Conservation (phyloP, 1,140 invertebrate species). For the Ditylenchus dipsaci region DNA sequence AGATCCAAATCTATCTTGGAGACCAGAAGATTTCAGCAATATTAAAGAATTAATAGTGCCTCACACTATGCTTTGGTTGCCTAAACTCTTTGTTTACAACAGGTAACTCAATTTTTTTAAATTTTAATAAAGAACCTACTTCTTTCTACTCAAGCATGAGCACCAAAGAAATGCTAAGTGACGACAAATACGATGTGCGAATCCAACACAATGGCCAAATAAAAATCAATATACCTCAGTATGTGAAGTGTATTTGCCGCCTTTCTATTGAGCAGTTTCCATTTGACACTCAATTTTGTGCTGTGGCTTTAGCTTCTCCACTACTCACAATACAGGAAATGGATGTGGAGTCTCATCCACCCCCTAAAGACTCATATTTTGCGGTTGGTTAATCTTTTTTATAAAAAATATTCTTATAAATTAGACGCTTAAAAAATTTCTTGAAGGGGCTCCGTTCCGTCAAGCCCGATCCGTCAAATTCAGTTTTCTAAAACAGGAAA, state of each 20-base stretch:
- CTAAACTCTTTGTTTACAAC: slow-evolving; percentile 49
- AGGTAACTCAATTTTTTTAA: background rate
- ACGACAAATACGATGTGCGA: slow-evolving; percentile 47
- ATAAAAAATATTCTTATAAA: too few species aligned
- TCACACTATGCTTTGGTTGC: slow-evolving; percentile 39
- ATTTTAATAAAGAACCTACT: background rate
- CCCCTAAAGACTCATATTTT: slow-evolving; percentile 50
- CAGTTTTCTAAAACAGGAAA: too few species aligned
- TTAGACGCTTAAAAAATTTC: too few species aligned
- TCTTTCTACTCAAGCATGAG: slow-evolving; percentile 42
- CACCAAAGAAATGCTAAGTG: slow-evolving; percentile 53
- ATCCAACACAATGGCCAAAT: slow-evolving; percentile 36
- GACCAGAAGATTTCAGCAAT: slow-evolving; percentile 26
- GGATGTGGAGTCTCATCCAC: slow-evolving; percentile 45
- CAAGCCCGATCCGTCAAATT: too few species aligned
- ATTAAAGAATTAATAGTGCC: slow-evolving; percentile 42
- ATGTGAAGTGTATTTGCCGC: slow-evolving; percentile 43
- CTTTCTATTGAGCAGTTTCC: slow-evolving; percentile 45
- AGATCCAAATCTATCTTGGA: slow-evolving; percentile 40
- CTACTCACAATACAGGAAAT: slow-evolving; percentile 49
- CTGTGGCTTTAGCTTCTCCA: slow-evolving; percentile 53
- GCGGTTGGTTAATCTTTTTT: slow-evolving; percentile 13
- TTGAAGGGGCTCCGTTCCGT: too few species aligned
- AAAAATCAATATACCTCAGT: slow-evolving; percentile 50
- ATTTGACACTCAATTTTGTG: slow-evolving; percentile 54